Evolutionary conservation across 1,140 invertebrate genomes (phyloP), one percentile per base, ranked within the genome.

Genomic region (Drosophila quadrilineata): DNA sequence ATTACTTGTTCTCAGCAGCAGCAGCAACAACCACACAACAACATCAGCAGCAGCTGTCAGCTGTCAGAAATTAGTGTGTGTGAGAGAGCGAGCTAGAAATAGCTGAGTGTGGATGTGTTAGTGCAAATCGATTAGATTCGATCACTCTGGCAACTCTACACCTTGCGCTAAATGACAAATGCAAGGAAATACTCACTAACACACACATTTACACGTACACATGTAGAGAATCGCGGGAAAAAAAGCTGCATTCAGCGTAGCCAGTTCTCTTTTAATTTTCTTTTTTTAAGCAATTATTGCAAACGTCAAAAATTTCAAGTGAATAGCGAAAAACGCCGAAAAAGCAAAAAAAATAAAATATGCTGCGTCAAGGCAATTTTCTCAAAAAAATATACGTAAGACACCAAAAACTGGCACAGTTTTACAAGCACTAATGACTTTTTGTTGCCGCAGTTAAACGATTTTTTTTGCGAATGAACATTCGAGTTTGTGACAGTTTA

Each of bases 201-300:
- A 33, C 50, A 29, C 54, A 41, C 4, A 12, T n/a, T n/a, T n/a
- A n/a, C n/a, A n/a, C n/a, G n/a, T n/a, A n/a, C n/a, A n/a, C n/a
- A n/a, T n/a, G n/a, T 28, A 24, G 60, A 58, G 12, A 71, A 71
- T 45, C n/a, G n/a, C n/a, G n/a, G n/a, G 36, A 38, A 38, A 65
- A 57, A 65, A 60, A 71, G 33, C 59, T 67, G 53, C 54, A 66
- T 49, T 84, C 77, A 84, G 73, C 77, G 76, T 64, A 72, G 72
- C 73, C 73, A 77, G 43, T 35, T 33, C 33, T 29, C 45, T 40
- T 62, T 71, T 43, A 66, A 46, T 65, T 46, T 45, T 54, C 54
- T 50, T 52, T 77, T 66, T 70, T 60, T 43, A 33, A 50, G 53
- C 43, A 43, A 56, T 80, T 80, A 57, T 49, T 65, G 41, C 41